phyloP scores from a whole-genome alignment of 2,113 vertebrate species.

The Catharus fuscescens region DNA sequence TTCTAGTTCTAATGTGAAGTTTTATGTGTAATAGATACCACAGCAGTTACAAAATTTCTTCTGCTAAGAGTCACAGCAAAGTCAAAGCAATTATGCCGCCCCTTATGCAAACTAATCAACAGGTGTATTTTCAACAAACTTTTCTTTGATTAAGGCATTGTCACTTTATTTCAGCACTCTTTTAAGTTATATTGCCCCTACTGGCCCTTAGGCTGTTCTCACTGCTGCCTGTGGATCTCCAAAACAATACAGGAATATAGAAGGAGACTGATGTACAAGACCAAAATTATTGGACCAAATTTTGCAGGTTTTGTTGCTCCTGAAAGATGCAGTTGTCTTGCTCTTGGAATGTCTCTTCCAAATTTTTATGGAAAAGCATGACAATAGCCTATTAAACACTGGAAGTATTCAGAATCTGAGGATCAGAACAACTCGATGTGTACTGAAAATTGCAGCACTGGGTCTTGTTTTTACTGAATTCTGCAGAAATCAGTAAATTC shows the following conservation, averaged over 20 bases:
- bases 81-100: neutral
- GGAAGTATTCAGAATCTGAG: neutral
- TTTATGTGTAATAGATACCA: neutral
- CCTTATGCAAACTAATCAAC: neutral
- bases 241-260: neutral
- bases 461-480: neutral
- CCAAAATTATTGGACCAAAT: neutral
- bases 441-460: neutral
- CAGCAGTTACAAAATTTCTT: neutral
- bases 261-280: neutral
- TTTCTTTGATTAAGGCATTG: neutral
- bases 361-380: neutral
- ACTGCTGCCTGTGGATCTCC: neutral
- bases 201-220: neutral
- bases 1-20: neutral
- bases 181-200: neutral
- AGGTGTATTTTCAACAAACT: neutral
- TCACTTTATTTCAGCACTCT: neutral
- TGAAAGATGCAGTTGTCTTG: neutral
- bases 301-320: neutral
- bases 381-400: neutral
- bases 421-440: neutral
- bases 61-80: neutral
- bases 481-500: neutral
- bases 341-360: neutral